Evolutionary conservation across 2,888 invertebrate species (phyloP).

Genomic region (Lagria hirta): DNA sequence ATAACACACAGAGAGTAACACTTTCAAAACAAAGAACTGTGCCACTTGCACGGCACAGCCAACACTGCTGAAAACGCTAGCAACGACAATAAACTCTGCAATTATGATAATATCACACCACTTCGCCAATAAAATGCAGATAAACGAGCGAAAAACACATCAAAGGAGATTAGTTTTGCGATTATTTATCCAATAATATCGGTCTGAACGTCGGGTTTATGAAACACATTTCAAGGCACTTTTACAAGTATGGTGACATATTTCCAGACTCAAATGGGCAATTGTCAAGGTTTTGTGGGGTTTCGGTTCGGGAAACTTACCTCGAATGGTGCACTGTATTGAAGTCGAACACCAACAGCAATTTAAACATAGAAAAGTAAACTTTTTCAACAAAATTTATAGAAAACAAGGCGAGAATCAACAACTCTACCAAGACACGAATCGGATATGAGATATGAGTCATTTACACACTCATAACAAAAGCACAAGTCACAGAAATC

Average conservation of each 20-base stretch:
- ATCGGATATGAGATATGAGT: constrained; percentile 27
- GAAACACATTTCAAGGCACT: constrained; percentile 17
- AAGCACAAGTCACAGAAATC: constrained; percentile 25
- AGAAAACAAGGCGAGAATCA: constrained; percentile 18
- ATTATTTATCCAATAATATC: not conserved
- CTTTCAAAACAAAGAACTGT: constrained; percentile 19
- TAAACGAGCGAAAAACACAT: constrained; percentile 1
- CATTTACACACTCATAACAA: no score
- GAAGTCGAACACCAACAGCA: constrained; percentile 8
- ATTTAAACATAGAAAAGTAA: constrained; percentile 31
- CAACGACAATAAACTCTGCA: no score
- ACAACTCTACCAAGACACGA: constrained; percentile 17
- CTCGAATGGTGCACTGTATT: constrained; percentile 2
- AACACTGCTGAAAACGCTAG: no score
- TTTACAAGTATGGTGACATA: constrained; percentile 19
- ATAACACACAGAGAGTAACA: no score
- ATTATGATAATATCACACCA: not conserved
- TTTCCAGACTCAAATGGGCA: constrained; percentile 1
- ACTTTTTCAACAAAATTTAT: constrained; percentile 27
- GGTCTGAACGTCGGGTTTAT: constrained; percentile 1
- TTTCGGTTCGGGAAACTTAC: constrained; percentile 9
- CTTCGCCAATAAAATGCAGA: not conserved
- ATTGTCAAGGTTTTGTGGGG: not conserved
- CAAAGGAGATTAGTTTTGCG: no score
- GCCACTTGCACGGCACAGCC: constrained; percentile 4